Conservation (phyloP, 2,888 invertebrate genomes). For the Amphipyra berbera region DNA sequence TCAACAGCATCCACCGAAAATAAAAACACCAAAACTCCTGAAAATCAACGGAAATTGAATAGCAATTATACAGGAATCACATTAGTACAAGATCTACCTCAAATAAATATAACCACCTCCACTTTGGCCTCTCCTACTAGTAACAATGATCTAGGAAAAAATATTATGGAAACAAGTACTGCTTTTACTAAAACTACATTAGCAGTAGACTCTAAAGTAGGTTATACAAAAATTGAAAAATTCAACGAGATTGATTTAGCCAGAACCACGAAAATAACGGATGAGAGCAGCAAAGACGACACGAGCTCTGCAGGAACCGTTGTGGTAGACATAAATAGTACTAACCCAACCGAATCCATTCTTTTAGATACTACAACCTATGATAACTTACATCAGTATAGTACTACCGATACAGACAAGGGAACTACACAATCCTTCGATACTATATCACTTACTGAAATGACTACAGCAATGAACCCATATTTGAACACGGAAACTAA, state of each 20-base stretch:
- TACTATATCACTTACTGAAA: constrained; percentile 9
- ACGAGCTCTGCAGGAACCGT: constrained; percentile 4
- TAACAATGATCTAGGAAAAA: constrained; percentile 5
- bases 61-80: constrained; percentile 75
- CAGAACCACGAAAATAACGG: constrained; percentile 6
- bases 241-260: neutral
- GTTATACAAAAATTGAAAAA: constrained; percentile 12
- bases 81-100: constrained; percentile 50
- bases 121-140: constrained; percentile 2
- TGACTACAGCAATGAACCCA: constrained; percentile 7
- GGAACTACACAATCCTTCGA: neutral
- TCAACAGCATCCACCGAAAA: constrained; percentile 72
- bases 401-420: neutral
- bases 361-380: neutral
- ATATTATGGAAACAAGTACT: constrained; percentile 18
- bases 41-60: constrained; percentile 82
- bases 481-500: constrained; percentile 22
- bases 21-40: constrained; percentile 83
- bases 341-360: neutral
- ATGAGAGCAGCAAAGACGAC: neutral
- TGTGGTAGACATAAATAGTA: neutral
- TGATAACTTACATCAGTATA: constrained; percentile 1
- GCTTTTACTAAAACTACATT: constrained; percentile 11
- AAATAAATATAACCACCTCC: constrained; percentile 41
- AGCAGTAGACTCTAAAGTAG: constrained; percentile 9